Percentiles rank a stretch among this genome's conserved stretches.
phyloP scores from a whole-genome alignment of 2,113 vertebrate species.

The Mustelus asterias region DNA sequence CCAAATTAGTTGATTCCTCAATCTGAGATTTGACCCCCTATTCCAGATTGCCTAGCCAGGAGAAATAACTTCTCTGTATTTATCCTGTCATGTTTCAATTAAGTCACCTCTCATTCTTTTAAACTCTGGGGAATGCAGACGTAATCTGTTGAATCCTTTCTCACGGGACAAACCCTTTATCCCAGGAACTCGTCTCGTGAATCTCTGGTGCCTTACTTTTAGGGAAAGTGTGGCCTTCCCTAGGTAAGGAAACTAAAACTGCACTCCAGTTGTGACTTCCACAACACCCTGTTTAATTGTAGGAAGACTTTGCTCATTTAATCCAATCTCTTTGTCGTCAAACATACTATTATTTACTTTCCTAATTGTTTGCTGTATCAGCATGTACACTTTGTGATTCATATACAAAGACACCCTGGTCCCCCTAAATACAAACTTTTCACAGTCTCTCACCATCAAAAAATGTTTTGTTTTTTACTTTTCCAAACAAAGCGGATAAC shows the following conservation, averaged over 20 bases:
- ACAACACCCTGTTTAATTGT: neutral
- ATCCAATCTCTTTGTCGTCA: neutral
- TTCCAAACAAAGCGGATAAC: neutral
- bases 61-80: neutral
- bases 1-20: neutral
- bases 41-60: neutral
- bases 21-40: neutral
- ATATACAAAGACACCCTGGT: neutral
- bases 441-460: neutral
- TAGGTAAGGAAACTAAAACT: neutral
- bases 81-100: neutral
- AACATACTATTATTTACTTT: neutral
- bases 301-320: neutral
- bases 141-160: neutral
- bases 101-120: neutral
- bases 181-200: neutral
- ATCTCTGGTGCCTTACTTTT: neutral
- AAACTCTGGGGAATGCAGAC: neutral
- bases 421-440: neutral
- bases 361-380: too few species aligned
- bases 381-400: neutral
- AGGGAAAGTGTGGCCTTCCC: too few species aligned
- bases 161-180: neutral
- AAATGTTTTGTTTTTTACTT: neutral
- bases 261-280: neutral